Evolutionary conservation across 2,888 invertebrate species (phyloP).

Genomic region (Sphaerophoria rueppellii): DNA sequence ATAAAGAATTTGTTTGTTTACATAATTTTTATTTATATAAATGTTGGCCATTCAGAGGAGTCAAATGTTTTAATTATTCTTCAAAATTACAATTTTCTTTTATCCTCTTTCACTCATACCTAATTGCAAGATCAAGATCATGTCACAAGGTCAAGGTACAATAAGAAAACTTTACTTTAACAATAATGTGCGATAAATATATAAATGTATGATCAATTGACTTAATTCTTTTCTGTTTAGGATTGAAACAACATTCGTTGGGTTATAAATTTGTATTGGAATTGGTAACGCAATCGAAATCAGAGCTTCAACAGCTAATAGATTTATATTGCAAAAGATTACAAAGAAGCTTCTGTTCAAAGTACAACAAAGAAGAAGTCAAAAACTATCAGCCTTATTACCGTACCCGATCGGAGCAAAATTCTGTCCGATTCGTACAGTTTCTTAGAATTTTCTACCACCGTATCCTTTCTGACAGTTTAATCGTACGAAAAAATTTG

Average conservation of each 20-base stretch:
- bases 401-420: too few relatives aligned
- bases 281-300: conserved; percentile 10
- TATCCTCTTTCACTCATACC: not conserved
- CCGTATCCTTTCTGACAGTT: too few relatives aligned
- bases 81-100: not conserved
- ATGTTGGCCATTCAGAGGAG: conserved; percentile 64
- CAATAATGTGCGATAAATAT: conserved; percentile 16
- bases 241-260: conserved; percentile 41
- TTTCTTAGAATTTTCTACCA: too few relatives aligned
- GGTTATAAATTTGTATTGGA: conserved; percentile 36
- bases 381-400: too few relatives aligned
- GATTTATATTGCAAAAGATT: not conserved
- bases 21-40: conserved; percentile 49
- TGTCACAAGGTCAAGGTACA: not conserved
- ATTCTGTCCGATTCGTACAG: too few relatives aligned
- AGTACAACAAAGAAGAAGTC: too few relatives aligned
- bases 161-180: not conserved
- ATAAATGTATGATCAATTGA: conserved; percentile 10
- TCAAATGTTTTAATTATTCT: conserved; percentile 19
- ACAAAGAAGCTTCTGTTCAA: too few relatives aligned
- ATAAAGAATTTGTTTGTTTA: not conserved
- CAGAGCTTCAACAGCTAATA: conserved; percentile 2
- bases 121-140: not conserved
- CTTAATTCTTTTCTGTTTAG: conserved; percentile 28
- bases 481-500: too few relatives aligned